Evolutionary conservation across 2,113 vertebrate species (phyloP).

Genomic region (Phycodurus eques): DNA sequence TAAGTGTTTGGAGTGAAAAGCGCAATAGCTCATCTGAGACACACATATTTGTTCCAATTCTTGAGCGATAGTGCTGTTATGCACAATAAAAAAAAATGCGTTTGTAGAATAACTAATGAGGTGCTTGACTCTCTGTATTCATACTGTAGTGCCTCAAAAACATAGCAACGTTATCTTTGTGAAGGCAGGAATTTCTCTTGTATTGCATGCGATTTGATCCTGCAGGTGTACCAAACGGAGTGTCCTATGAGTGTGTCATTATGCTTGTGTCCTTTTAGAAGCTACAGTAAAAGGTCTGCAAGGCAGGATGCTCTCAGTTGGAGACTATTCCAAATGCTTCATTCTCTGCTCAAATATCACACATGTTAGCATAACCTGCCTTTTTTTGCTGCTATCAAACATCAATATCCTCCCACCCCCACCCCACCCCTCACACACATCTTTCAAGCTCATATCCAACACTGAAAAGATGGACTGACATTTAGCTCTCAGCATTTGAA

Average conservation of each 20-base stretch:
- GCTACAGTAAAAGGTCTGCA: background rate
- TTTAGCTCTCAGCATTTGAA: constrained; percentile 65
- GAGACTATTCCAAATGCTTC: background rate
- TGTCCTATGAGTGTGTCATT: background rate
- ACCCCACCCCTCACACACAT: background rate
- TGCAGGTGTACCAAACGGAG: background rate
- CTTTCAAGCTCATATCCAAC: constrained; percentile 61
- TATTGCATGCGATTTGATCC: background rate
- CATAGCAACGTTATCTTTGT: background rate
- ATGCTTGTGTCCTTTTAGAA: background rate
- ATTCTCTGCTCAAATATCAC: constrained; percentile 60
- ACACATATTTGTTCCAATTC: background rate
- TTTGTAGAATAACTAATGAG: constrained; percentile 1
- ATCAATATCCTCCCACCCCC: constrained; percentile 27
- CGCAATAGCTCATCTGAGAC: background rate
- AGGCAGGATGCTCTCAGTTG: constrained; percentile 7
- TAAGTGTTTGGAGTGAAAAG: background rate
- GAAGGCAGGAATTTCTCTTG: background rate
- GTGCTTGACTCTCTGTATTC: background rate
- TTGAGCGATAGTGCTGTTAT: background rate
- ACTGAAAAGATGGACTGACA: constrained; percentile 62
- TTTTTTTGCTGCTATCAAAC: constrained; percentile 51
- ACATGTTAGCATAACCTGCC: constrained; percentile 63
- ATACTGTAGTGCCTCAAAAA: background rate
- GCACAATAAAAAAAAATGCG: background rate